phyloP scores from a whole-genome alignment of 2,888 invertebrate species.

The Chrysina gloriosa region DNA sequence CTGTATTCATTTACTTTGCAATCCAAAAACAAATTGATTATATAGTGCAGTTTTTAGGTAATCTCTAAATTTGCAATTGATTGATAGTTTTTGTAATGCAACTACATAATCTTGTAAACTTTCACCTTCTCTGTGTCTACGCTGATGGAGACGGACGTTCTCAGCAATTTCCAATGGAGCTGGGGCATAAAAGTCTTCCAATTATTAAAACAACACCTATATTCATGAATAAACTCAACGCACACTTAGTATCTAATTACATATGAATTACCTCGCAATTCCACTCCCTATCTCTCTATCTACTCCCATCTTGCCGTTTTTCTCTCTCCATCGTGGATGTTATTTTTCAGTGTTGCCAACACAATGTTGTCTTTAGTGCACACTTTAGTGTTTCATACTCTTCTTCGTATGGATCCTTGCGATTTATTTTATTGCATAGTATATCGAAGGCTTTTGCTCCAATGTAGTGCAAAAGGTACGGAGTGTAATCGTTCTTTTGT shows the following conservation, averaged over 20 bases:
- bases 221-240: too few relatives aligned
- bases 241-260: too few relatives aligned
- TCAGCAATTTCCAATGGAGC: constrained; percentile 17
- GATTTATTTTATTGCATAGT: constrained; percentile 1
- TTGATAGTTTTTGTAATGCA: constrained; percentile 39
- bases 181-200: constrained; percentile 10
- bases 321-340: too few relatives aligned
- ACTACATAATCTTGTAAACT: constrained; percentile 4
- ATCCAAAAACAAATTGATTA: constrained; percentile 45
- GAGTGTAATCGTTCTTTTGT: not conserved
- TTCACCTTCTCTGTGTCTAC: constrained; percentile 6
- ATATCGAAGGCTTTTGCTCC: not conserved
- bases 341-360: too few relatives aligned
- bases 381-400: not conserved
- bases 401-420: not conserved
- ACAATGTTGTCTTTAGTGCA: too few relatives aligned
- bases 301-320: too few relatives aligned
- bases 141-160: constrained; percentile 4
- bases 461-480: not conserved
- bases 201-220: too few relatives aligned
- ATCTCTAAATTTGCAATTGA: constrained; percentile 40
- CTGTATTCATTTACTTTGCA: constrained; percentile 33
- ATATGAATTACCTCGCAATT: too few relatives aligned
- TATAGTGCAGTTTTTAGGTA: constrained; percentile 39
- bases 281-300: too few relatives aligned